phyloP scores from a whole-genome alignment of 2,888 invertebrate genomes.

The Pachliopta kotzebuea region DNA sequence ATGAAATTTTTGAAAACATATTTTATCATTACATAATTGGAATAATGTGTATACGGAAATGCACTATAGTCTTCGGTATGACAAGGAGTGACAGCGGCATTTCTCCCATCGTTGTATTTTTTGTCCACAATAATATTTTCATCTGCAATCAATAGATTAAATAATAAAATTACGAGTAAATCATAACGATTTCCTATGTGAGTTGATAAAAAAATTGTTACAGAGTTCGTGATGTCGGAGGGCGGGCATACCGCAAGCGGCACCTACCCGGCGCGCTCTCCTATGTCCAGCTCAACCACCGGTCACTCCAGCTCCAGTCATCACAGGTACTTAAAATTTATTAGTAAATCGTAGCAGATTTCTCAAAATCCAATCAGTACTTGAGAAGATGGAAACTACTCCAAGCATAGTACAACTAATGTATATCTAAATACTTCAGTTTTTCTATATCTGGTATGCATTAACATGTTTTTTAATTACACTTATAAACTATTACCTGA shows the following conservation, averaged over 20 bases:
- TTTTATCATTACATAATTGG: too few relatives aligned
- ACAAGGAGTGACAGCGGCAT: too few relatives aligned
- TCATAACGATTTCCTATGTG: too few relatives aligned
- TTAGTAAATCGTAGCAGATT: background rate
- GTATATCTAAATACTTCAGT: background rate
- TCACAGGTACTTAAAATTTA: conserved; percentile 57
- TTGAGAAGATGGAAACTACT: background rate
- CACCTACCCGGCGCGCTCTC: conserved; percentile 67
- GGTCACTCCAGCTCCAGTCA: conserved; percentile 75
- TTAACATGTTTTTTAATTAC: background rate
- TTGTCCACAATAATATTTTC: too few relatives aligned
- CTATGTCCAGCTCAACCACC: conserved; percentile 72
- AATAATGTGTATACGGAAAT: too few relatives aligned
- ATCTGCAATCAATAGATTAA: background rate
- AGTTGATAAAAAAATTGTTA: conserved; percentile 35
- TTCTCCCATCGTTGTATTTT: too few relatives aligned
- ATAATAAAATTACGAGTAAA: background rate
- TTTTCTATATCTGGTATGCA: background rate
- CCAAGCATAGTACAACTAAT: background rate
- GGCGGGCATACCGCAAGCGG: conserved; percentile 53
- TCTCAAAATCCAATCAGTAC: background rate
- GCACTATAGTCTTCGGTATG: too few relatives aligned
- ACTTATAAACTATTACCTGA: too few relatives aligned
- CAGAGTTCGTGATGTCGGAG: conserved; percentile 73
- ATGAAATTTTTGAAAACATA: too few relatives aligned